Conservation (phyloP, 2,797 vertebrate genomes). For the Sebastiscus tertius region DNA sequence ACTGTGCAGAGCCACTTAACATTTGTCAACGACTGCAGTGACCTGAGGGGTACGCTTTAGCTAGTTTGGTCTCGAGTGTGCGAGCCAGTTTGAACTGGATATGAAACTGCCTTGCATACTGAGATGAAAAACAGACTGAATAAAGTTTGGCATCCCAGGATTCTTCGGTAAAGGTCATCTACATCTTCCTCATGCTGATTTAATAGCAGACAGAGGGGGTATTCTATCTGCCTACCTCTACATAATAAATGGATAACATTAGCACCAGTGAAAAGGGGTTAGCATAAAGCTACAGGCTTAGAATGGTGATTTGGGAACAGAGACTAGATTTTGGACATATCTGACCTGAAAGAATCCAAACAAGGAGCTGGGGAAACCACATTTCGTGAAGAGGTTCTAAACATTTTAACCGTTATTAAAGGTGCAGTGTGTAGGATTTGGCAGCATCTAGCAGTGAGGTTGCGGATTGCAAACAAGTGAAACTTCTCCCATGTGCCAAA, state of each 20-base stretch:
- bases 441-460: too few species aligned
- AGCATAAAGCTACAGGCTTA: neutral
- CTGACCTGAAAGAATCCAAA: neutral
- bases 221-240: neutral
- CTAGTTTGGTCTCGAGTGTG: slow-evolving; percentile 1
- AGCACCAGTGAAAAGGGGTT: neutral
- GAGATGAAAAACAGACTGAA: slow-evolving; percentile 21
- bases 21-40: slow-evolving; percentile 6
- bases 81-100: slow-evolving; percentile 16
- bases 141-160: neutral
- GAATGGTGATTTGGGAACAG: neutral
- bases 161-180: slow-evolving; percentile 36
- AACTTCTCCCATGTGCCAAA: too few species aligned
- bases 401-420: too few species aligned
- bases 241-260: slow-evolving; percentile 9
- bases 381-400: neutral
- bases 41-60: neutral
- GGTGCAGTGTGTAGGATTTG: too few species aligned
- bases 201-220: slow-evolving; percentile 19
- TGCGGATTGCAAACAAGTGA: too few species aligned
- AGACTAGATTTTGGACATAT: neutral
- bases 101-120: slow-evolving; percentile 15
- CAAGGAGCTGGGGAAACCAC: neutral
- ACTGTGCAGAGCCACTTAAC: slow-evolving; percentile 15
- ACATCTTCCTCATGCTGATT: slow-evolving; percentile 25